phyloP scores from a whole-genome alignment of 2,888 invertebrate genomes.

The Ophonus ardosiacus region DNA sequence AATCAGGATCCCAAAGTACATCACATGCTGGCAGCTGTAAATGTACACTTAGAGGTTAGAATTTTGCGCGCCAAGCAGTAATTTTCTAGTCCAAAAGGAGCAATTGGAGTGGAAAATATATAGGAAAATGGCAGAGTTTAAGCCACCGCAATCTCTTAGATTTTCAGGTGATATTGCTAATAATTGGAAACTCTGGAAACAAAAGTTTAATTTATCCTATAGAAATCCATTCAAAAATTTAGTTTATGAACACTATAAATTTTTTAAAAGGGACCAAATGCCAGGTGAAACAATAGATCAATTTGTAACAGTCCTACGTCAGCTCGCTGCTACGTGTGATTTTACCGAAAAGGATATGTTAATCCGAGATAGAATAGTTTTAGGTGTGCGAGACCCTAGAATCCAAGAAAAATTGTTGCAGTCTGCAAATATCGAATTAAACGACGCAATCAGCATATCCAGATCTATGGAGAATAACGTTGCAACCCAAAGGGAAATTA shows the following conservation, averaged over 20 bases:
- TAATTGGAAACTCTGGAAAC: slow-evolving; percentile 67
- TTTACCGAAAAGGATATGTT: slow-evolving; percentile 65
- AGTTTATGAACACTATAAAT: slow-evolving; percentile 66
- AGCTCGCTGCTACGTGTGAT: slow-evolving; percentile 65
- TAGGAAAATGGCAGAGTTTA: not conserved
- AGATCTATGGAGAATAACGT: slow-evolving; percentile 60
- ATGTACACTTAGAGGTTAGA: not conserved
- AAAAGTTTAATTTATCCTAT: slow-evolving; percentile 66
- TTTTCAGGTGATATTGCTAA: slow-evolving; percentile 44
- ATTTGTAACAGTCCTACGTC: slow-evolving; percentile 64
- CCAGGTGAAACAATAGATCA: slow-evolving; percentile 65
- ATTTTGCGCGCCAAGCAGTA: not conserved
- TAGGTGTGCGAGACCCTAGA: slow-evolving; percentile 54
- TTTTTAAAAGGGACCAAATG: slow-evolving; percentile 66
- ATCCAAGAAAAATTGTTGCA: slow-evolving; percentile 64
- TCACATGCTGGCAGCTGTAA: slow-evolving; percentile 35
- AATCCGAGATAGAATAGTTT: slow-evolving; percentile 61
- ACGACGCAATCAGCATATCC: slow-evolving; percentile 62
- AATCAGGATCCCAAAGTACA: not conserved
- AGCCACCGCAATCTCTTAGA: not conserved
- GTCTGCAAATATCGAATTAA: slow-evolving; percentile 47
- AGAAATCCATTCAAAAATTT: slow-evolving; percentile 66
- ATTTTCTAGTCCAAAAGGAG: too few species aligned
- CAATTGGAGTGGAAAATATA: not conserved
- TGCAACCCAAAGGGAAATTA: slow-evolving; percentile 3